Evolutionary conservation across 2,888 invertebrate species (phyloP).

Genomic region (Cynaeus angustus): DNA sequence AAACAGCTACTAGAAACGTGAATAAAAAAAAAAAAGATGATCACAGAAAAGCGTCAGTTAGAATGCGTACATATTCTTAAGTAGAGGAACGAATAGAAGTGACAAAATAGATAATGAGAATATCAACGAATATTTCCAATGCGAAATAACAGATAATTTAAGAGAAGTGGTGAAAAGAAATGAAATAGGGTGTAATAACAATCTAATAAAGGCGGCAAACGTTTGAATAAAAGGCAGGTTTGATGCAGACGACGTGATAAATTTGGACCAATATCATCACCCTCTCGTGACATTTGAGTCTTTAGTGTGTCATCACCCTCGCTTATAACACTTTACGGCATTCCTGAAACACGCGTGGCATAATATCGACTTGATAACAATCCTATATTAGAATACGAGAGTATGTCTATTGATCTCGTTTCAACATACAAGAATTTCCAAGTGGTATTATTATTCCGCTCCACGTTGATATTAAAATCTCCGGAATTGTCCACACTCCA

Average conservation of each 20-base stretch:
- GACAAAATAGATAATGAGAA: no score
- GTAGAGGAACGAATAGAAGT: no score
- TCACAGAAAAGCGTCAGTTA: no score
- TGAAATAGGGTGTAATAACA: slow-evolving; percentile 42
- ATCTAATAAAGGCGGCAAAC: slow-evolving; percentile 38
- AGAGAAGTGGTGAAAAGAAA: no score
- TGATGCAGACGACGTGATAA: slow-evolving; percentile 52
- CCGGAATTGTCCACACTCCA: slow-evolving; percentile 1
- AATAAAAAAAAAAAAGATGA: no score
- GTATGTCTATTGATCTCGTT: slow-evolving; percentile 33
- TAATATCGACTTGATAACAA: slow-evolving; percentile 44
- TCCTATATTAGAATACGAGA: slow-evolving; percentile 34
- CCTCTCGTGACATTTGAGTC: slow-evolving; percentile 53
- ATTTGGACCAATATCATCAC: slow-evolving; percentile 59
- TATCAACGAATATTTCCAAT: no score
- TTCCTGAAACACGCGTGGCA: slow-evolving; percentile 58
- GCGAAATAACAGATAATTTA: no score
- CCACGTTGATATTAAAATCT: slow-evolving; percentile 31
- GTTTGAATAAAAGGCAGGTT: slow-evolving; percentile 41
- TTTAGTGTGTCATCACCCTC: slow-evolving; percentile 47
- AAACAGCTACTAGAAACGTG: no score
- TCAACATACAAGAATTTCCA: slow-evolving; percentile 10
- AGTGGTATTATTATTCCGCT: slow-evolving; percentile 17
- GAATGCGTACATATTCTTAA: no score
- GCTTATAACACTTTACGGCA: slow-evolving; percentile 51